Conservation (phyloP, 2,797 vertebrate species). For the Pampus argenteus region DNA sequence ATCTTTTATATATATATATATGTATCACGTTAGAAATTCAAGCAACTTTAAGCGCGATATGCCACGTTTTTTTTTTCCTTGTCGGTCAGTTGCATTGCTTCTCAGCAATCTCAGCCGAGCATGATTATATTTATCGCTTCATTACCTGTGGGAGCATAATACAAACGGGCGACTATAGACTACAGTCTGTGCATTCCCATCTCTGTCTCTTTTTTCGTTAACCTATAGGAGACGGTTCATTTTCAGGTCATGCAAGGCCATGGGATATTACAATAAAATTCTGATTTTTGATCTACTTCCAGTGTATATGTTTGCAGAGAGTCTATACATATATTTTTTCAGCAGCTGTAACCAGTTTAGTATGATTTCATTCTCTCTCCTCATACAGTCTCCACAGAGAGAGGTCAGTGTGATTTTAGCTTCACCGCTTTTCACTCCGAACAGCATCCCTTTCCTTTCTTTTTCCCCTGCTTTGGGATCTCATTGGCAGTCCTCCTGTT, state of each 20-base stretch:
- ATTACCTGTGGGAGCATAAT: background rate
- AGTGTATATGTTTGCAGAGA: background rate
- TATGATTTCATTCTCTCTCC: conserved; percentile 8
- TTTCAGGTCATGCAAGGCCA: conserved; percentile 3
- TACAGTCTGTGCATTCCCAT: background rate
- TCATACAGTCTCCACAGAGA: conserved; percentile 2
- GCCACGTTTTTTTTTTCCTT: background rate
- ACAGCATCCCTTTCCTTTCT: background rate
- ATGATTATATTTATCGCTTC: background rate
- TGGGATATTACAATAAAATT: background rate
- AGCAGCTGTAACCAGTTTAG: conserved; percentile 28
- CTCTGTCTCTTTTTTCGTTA: conserved; percentile 2
- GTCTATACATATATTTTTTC: background rate
- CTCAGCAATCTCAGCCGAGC: background rate
- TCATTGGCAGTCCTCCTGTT: conserved; percentile 16
- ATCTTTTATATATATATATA: too few relatives aligned
- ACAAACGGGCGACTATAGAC: too few relatives aligned
- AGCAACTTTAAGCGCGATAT: background rate
- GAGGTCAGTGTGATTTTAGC: background rate
- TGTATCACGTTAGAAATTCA: background rate
- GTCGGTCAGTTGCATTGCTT: background rate
- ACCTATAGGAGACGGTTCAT: background rate
- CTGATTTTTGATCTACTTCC: background rate
- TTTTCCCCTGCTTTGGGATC: background rate
- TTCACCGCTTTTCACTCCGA: background rate